Percentiles rank a stretch among this genome's conserved stretches.
Conservation (phyloP, 2,888 invertebrate genomes). For the Tryphoninae sp. region DNA sequence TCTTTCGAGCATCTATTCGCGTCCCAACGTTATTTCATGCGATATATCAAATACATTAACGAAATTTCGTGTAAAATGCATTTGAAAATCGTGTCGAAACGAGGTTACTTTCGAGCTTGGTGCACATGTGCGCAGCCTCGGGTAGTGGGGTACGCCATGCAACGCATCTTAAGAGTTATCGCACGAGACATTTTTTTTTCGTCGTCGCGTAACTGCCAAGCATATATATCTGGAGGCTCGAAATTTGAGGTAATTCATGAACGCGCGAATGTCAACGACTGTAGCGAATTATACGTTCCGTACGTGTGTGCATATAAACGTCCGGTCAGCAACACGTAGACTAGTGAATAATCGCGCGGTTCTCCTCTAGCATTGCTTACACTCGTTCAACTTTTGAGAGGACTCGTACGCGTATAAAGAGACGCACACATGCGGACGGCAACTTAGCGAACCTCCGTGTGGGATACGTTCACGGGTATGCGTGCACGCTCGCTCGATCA, state of each 20-base stretch:
- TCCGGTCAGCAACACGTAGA: conserved; percentile 67
- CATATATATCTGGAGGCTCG: not conserved
- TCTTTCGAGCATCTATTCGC: not conserved
- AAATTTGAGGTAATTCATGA: conserved; percentile 40
- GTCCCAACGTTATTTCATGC: too few relatives aligned
- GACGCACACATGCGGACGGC: not conserved
- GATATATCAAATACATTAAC: too few relatives aligned
- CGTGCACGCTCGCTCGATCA: conserved; percentile 47
- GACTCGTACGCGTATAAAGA: conserved; percentile 13
- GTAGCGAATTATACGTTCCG: conserved; percentile 16
- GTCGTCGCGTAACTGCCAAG: conserved; percentile 3
- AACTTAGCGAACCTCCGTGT: conserved; percentile 1
- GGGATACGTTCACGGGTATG: not conserved
- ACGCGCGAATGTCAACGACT: conserved; percentile 30
- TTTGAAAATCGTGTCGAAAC: too few relatives aligned
- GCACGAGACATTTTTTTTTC: conserved; percentile 5
- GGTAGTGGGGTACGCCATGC: not conserved
- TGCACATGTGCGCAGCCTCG: conserved; percentile 9
- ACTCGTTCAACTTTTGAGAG: conserved; percentile 24
- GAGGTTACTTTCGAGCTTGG: not conserved
- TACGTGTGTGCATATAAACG: conserved; percentile 60
- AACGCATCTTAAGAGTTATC: not conserved
- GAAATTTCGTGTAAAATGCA: too few relatives aligned
- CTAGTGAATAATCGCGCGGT: conserved; percentile 63
- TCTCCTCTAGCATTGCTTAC: conserved; percentile 50